Evolutionary conservation across 1,140 invertebrate species (phyloP).

Genomic region (Anoplolepis gracilipes): DNA sequence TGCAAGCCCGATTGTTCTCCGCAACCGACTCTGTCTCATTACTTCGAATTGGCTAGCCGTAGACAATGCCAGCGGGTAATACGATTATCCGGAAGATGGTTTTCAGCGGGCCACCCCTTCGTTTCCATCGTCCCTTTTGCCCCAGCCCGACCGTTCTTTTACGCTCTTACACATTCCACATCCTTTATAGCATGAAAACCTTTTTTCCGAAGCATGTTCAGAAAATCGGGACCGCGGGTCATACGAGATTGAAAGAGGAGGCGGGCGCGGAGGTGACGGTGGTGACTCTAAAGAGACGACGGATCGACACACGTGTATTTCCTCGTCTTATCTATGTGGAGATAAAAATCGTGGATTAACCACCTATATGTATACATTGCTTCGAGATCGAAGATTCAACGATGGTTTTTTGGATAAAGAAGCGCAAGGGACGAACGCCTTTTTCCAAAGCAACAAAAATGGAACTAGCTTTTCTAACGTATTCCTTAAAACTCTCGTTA

Average conservation of each 20-base stretch:
- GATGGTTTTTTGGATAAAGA: neutral
- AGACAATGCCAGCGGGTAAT: slow-evolving; percentile 83
- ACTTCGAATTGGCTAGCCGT: slow-evolving; percentile 83
- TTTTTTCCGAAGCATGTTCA: slow-evolving; percentile 53
- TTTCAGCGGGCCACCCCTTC: slow-evolving; percentile 73
- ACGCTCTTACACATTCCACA: slow-evolving; percentile 34
- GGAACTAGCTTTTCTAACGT: slow-evolving; percentile 17
- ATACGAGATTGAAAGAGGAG: neutral
- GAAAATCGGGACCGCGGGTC: slow-evolving; percentile 1
- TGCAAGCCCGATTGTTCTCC: slow-evolving; percentile 83
- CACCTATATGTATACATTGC: slow-evolving; percentile 19
- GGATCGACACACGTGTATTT: slow-evolving; percentile 29
- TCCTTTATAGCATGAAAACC: slow-evolving; percentile 43
- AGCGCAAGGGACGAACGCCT: neutral
- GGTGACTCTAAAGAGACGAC: slow-evolving; percentile 63
- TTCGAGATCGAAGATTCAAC: neutral
- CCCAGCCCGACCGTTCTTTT: slow-evolving; percentile 62
- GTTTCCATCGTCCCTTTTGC: slow-evolving; percentile 42
- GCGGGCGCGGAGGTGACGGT: neutral
- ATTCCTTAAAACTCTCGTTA: slow-evolving; percentile 10
- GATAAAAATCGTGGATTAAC: slow-evolving; percentile 70
- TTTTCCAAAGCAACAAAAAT: slow-evolving; percentile 23
- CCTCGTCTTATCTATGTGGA: neutral
- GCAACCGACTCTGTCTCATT: slow-evolving; percentile 83
- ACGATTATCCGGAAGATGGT: slow-evolving; percentile 80